Conservation (phyloP, 2,797 vertebrate species). For the Malacoctenus gilli region DNA sequence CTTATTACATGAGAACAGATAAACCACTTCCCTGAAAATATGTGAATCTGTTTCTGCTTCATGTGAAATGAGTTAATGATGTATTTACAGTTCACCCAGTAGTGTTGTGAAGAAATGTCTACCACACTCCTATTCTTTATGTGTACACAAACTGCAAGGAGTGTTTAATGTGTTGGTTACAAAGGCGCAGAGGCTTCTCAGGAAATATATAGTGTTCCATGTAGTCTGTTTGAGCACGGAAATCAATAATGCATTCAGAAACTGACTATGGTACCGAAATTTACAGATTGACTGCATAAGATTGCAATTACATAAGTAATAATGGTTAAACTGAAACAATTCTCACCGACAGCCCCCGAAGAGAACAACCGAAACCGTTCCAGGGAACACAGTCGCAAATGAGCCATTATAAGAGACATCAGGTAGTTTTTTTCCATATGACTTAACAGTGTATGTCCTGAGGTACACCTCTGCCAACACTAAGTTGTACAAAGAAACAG, state of each 20-base stretch:
- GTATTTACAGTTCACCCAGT: constrained; percentile 55
- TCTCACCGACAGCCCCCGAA: too few species aligned
- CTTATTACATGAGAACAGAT: constrained; percentile 51
- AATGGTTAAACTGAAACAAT: too few species aligned
- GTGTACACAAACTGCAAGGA: constrained; percentile 13
- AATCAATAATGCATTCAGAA: constrained; percentile 27
- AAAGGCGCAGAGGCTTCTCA: background rate
- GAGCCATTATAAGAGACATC: too few species aligned
- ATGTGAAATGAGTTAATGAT: constrained; percentile 70
- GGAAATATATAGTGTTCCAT: constrained; percentile 9
- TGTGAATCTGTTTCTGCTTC: constrained; percentile 34
- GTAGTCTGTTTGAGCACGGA: constrained; percentile 14
- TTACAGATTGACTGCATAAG: too few species aligned
- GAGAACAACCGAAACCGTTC: too few species aligned
- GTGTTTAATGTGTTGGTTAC: constrained; percentile 5
- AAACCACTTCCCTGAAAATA: constrained; percentile 50
- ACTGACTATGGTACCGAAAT: too few species aligned
- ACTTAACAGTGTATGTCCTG: too few species aligned
- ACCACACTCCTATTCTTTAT: constrained; percentile 56
- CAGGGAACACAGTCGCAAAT: too few species aligned
- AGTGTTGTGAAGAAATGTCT: constrained; percentile 54
- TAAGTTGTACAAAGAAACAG: too few species aligned
- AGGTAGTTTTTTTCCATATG: too few species aligned
- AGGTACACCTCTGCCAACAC: too few species aligned
- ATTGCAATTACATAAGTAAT: too few species aligned